Base-by-base conservation (phyloP, 2,113 vertebrate genomes). In the Neopipo cinnamomea region DNA sequence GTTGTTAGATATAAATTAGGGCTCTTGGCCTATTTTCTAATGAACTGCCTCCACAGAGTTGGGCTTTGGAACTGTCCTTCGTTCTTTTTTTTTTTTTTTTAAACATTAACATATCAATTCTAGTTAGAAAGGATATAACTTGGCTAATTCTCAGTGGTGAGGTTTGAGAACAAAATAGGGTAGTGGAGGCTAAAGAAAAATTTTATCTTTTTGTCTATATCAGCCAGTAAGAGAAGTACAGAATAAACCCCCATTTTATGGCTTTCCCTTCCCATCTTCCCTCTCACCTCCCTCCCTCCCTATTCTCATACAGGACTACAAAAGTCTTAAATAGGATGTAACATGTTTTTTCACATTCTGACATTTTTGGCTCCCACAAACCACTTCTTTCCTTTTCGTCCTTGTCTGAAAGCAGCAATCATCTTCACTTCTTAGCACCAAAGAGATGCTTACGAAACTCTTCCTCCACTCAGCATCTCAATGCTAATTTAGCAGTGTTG, bases 191-290 rank as follows among this genome's bases (percentile, higher is more conserved):
- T 80, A 53, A 84, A 92, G 66, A 72, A 77, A 89, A 94, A 49
- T 42, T 23, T 87, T 85, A 62, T 77, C 41, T 68, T 73, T n/a
- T 72, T 72, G 16, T 27, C 41, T 84, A 11, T 1, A 1, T 87
- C 58, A 79, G 22, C 65, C 49, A 72, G 28, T 78, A 58, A 56
- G 37, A 85, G 62, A 73, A 96, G 85, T 53, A 49, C 14, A 68
- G 77, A 78, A 72, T 89, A 59, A 91, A 73, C 7, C 3, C 14
- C 24, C 19, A 30, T 91, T 94, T 92, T 89, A 88, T 88, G 78
- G 78, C 46, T 96, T 96, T 67, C 63, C 12, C 17, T 95, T 94
- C 42, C 53, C 93, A 91, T 89, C 74, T 96, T 30, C 46, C 28
- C 49, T 94, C 59, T 85, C 39, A 73, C 59, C 72, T 89, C 39